A percentile compares a stretch with the other conserved stretches of the same genome.
phyloP scores from a whole-genome alignment of 2,888 invertebrate species.

The Agrenia bidenticulata region DNA sequence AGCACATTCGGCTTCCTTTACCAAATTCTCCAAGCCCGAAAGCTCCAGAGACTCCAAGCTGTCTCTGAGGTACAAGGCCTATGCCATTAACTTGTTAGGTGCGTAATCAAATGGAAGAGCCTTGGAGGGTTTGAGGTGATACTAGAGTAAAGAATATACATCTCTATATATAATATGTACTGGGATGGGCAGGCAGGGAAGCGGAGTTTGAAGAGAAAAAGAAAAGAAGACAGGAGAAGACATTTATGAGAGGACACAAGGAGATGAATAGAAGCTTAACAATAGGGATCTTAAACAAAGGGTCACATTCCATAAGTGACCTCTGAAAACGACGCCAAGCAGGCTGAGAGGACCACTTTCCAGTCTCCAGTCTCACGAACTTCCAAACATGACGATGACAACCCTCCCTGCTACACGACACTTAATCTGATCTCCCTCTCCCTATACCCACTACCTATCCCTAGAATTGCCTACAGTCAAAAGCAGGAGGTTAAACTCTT shows the following conservation, averaged over 20 bases:
- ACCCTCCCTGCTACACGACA: background rate
- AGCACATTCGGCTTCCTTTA: constrained; percentile 5
- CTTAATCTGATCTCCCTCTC: background rate
- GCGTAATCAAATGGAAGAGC: no score
- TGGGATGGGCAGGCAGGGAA: background rate
- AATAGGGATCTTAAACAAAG: constrained; percentile 52
- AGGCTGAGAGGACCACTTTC: constrained; percentile 45
- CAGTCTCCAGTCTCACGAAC: constrained; percentile 14
- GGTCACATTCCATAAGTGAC: constrained; percentile 53
- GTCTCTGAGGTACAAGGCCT: no score
- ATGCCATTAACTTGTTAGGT: no score
- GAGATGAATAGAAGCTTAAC: constrained; percentile 46
- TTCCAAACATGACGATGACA: constrained; percentile 13
- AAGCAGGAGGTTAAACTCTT: background rate
- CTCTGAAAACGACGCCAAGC: constrained; percentile 52
- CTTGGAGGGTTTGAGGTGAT: no score
- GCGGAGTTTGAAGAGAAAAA: background rate
- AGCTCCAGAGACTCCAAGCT: no score
- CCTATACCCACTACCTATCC: no score
- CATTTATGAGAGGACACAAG: constrained; percentile 43
- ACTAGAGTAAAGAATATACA: no score
- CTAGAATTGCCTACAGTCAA: no score
- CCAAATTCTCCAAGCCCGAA: no score
- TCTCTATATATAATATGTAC: no score
- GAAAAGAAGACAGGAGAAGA: constrained; percentile 2